Evolutionary conservation across 2,888 invertebrate species (phyloP), one percentile per base, ranked within the genome.

Genomic region (Chymomyza fuscimana): DNA sequence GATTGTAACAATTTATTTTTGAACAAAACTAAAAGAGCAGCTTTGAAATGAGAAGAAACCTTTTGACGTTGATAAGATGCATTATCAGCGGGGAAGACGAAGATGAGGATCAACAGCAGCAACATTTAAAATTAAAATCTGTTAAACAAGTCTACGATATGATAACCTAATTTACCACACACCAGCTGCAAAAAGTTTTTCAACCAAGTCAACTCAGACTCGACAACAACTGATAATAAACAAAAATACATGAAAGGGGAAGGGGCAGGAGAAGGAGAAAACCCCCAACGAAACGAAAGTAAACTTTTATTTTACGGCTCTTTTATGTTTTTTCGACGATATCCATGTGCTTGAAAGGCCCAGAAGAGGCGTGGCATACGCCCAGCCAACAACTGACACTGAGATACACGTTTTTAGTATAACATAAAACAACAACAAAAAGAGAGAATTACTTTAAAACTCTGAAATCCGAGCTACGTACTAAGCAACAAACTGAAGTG

Each of bases 71-170:
- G 87, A 86, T 87, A 89, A 89, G 82, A 89, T 89, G 90, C 86
- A 86, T 71, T 88, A 89, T 89, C 85, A 90, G 82, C 87, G 90
- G 80, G 87, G 90, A 89, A 80, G 90, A 90, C 87, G 90, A 90
- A 84, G 90, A 90, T 87, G 90, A 90, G 80, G 89, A 89, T 82
- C 79, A 81, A 75, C 77, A 78, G 75, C 80, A 69, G 62, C 69
- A 68, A 59, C 63, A 70, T 65, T 80, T 78, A 63, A 78, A 81
- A 88, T 82, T 88, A 72, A 87, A 87, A 82, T 74, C 81, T 88
- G 88, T 88, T 76, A 61, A 86, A 79, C 81, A 79, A 80, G 78
- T 77, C 78, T 76, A 85, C 83, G 83, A 88, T 78, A 86, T 86
- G 86, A 82, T 86, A 88, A 86, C 86, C 80, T 88, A 86, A 86